Conservation (phyloP, 2,888 invertebrate genomes). For the Toxonevra muliebris region DNA sequence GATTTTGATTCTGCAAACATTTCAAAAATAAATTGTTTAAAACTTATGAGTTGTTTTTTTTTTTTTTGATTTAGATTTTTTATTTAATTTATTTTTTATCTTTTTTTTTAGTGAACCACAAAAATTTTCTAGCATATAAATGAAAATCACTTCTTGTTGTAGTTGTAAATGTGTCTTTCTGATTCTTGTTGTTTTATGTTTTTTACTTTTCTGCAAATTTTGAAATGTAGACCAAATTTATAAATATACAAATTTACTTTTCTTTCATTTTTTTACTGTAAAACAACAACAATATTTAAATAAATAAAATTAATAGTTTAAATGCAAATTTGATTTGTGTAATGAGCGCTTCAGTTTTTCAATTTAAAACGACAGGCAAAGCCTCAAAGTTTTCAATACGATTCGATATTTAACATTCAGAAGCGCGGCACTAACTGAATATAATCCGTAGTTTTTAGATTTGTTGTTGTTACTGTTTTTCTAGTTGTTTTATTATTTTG, state of each 20-base stretch:
- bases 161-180: constrained; percentile 27
- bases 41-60: constrained; percentile 4
- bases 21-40: constrained; percentile 30
- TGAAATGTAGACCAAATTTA: too few species aligned
- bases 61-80: too few species aligned
- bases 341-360: not conserved
- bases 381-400: not conserved
- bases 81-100: too few species aligned
- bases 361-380: too few species aligned
- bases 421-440: constrained; percentile 61
- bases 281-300: too few species aligned
- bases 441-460: constrained; percentile 34
- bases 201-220: not conserved
- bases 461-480: constrained; percentile 1
- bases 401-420: constrained; percentile 55
- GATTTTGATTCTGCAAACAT: constrained; percentile 14
- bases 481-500: constrained; percentile 13
- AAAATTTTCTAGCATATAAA: too few species aligned
- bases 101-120: too few species aligned
- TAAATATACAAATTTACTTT: too few species aligned
- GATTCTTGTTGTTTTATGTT: too few species aligned
- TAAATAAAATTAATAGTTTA: too few species aligned
- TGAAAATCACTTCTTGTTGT: not conserved
- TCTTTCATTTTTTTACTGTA: too few species aligned
- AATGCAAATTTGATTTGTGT: too few species aligned